phyloP scores from a whole-genome alignment of 2,113 vertebrate species.

The Desmodus rotundus region DNA sequence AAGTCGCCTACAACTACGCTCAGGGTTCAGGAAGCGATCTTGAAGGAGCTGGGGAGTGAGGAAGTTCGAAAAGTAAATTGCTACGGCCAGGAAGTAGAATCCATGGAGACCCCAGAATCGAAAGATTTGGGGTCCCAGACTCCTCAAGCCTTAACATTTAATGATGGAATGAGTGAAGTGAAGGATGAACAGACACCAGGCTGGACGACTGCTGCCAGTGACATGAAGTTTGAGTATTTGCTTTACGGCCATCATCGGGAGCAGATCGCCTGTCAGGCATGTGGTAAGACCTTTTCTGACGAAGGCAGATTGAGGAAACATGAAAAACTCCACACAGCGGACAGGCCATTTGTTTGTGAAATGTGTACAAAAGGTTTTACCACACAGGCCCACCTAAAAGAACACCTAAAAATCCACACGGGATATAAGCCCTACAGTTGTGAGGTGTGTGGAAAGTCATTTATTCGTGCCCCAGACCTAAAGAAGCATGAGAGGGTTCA shows the following conservation, averaged over 20 bases:
- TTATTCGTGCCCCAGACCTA: conserved; percentile 95
- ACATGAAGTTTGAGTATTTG: conserved; percentile 99
- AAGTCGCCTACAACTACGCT: conserved; percentile 89
- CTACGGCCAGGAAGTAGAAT: conserved; percentile 97
- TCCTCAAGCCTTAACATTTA: conserved; percentile 91
- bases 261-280: conserved; percentile 92
- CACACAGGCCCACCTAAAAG: conserved; percentile 96
- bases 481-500: conserved; percentile 98
- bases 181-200: conserved; percentile 90
- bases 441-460: conserved; percentile 96
- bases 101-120: conserved; percentile 89
- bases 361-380: conserved; percentile 99
- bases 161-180: conserved; percentile 92
- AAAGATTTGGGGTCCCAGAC: conserved; percentile 91
- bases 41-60: conserved; percentile 96
- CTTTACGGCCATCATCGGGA: conserved; percentile 97
- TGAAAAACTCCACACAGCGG: conserved; percentile 95
- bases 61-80: conserved; percentile 97
- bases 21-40: conserved; percentile 95
- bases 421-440: conserved; percentile 98
- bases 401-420: conserved; percentile 98
- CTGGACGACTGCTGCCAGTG: conserved; percentile 89
- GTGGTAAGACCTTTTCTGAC: conserved; percentile 92
- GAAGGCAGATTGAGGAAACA: conserved; percentile 94
- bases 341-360: conserved; percentile 95